A percentile compares a stretch with the other conserved stretches of the same genome.
Conservation (phyloP, 2,888 invertebrate species). For the Diabrotica balteata region DNA sequence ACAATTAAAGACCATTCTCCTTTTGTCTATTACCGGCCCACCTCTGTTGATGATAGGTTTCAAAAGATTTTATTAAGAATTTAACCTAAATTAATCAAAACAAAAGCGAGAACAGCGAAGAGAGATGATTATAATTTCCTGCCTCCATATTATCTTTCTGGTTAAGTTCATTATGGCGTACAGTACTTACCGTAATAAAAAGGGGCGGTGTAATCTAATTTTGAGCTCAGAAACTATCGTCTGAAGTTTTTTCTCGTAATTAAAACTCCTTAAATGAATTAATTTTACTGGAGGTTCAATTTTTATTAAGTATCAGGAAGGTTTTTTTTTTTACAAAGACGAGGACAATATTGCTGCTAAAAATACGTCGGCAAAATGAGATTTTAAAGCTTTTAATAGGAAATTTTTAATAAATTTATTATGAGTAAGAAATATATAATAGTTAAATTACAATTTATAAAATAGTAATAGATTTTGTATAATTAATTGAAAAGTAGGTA, state of each 20-base stretch:
- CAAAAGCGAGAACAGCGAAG: background rate
- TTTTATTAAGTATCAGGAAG: background rate
- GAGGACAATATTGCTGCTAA: no score
- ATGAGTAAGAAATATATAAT: no score
- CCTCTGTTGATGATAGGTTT: background rate
- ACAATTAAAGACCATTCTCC: background rate
- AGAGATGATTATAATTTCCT: conserved; percentile 1
- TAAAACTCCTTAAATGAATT: background rate
- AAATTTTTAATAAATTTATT: no score
- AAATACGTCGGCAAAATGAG: no score
- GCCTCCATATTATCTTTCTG: background rate
- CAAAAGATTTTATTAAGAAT: background rate
- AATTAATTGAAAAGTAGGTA: no score
- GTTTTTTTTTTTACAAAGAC: no score
- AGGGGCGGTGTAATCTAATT: background rate
- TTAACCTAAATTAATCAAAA: conserved; percentile 5
- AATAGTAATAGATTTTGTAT: no score
- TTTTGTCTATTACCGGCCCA: background rate
- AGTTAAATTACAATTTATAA: no score
- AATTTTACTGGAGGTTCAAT: background rate
- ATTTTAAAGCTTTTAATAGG: no score
- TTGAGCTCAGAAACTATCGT: background rate
- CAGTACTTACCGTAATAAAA: conserved; percentile 2
- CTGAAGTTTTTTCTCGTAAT: background rate
- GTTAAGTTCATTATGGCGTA: background rate